phyloP scores from a whole-genome alignment of 2,888 invertebrate species.

The Gastrophysa polygoni region DNA sequence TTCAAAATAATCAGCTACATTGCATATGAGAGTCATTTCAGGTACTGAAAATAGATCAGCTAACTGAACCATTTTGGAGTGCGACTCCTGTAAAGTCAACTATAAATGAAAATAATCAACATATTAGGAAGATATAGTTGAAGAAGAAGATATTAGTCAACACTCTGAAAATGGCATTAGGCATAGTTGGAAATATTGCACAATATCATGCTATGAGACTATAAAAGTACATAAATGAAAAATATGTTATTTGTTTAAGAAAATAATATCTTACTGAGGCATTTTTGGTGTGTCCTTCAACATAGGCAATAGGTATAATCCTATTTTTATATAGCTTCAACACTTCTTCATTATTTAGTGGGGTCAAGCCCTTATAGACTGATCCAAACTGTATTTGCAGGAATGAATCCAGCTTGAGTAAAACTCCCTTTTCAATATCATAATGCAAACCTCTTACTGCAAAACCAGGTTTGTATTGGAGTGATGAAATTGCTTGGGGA shows the following conservation, averaged over 20 bases:
- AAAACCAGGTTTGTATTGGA: slow-evolving; percentile 91
- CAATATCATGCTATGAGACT: background rate
- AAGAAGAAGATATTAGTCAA: slow-evolving; percentile 23
- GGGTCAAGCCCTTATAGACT: slow-evolving; percentile 85
- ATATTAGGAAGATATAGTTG: slow-evolving; percentile 18
- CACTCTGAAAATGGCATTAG: background rate
- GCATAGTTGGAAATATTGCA: too few species aligned
- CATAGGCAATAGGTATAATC: slow-evolving; percentile 85
- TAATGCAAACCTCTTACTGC: slow-evolving; percentile 97
- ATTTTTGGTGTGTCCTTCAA: slow-evolving; percentile 77
- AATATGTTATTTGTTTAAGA: background rate
- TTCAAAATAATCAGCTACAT: slow-evolving; percentile 92
- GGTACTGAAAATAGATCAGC: slow-evolving; percentile 97
- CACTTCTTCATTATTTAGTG: slow-evolving; percentile 84
- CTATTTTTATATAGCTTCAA: slow-evolving; percentile 82
- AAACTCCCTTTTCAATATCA: slow-evolving; percentile 92
- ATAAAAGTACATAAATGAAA: background rate
- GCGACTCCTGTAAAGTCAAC: slow-evolving; percentile 61
- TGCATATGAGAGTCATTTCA: slow-evolving; percentile 92
- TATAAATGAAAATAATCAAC: slow-evolving; percentile 37
- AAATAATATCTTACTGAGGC: slow-evolving; percentile 64
- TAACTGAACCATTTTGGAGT: slow-evolving; percentile 87
- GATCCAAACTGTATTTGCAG: slow-evolving; percentile 95
- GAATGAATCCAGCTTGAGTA: slow-evolving; percentile 94
- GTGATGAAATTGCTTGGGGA: slow-evolving; percentile 78